phyloP scores from a whole-genome alignment of 2,113 vertebrate species.

The Columba janthina region DNA sequence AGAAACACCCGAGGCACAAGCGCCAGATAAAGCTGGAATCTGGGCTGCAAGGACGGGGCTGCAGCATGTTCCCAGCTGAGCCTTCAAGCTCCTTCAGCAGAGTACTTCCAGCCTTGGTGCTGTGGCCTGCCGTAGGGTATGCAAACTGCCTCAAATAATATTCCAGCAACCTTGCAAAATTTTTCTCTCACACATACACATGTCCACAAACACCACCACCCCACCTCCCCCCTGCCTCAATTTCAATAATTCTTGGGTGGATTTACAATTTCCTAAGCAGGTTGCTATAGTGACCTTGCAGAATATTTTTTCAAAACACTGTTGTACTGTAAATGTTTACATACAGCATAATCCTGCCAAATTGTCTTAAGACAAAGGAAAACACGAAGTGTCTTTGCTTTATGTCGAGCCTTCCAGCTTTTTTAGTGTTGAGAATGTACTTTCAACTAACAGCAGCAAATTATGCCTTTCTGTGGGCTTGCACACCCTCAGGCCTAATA shows the following conservation, averaged over 20 bases:
- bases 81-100: background rate
- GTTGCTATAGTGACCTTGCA: conserved; percentile 56
- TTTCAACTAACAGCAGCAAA: background rate
- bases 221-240: fast-evolving
- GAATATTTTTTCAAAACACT: conserved; percentile 51
- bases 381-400: conserved; percentile 30
- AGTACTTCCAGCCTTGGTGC: fast-evolving
- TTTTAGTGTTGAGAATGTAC: background rate
- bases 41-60: background rate
- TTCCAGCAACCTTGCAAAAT: background rate
- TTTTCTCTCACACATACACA: background rate
- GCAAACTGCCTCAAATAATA: background rate
- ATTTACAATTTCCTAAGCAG: conserved; percentile 48
- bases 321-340: conserved; percentile 65
- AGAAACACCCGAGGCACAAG: background rate
- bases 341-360: conserved; percentile 54
- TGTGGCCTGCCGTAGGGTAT: background rate
- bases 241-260: conserved; percentile 1
- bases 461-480: background rate
- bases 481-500: conserved; percentile 16
- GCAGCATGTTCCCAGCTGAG: background rate
- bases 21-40: background rate
- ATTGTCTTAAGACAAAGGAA: conserved; percentile 56
- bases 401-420: background rate
- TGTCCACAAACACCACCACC: background rate